Base-by-base conservation (phyloP, 2,888 invertebrate genomes). In the Acrobasis repandana region DNA sequence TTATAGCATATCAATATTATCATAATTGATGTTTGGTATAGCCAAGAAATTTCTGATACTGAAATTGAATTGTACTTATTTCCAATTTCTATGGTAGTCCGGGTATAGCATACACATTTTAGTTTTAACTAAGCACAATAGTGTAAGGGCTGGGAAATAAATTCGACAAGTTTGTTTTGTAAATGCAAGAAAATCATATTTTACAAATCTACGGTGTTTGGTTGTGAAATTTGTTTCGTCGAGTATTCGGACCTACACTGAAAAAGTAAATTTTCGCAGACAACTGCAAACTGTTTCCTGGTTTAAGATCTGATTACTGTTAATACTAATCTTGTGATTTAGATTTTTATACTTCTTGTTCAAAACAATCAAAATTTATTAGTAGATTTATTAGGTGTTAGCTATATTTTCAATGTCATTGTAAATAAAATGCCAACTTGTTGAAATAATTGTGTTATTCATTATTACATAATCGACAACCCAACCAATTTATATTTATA, bases 341-440 rank as follows among this genome's bases (percentile, higher is more conserved):
- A 91, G 92, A 91, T 92, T 92, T 52, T 92, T 91, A 91, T 92
- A 91, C 91, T 91, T 91, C 90, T 90, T 90, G 90, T 91, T 91
- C 90, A 86, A 88, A 92, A 90, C 87, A 90, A 90, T 90, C 87
- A 89, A 91, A 88, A 88, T 84, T 84, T 89, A 90, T 88, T 84
- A 85, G 89, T 91, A 90, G 89, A 80, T 77, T 54, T 84, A 86
- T 85, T 91, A 91, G 89, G 90, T 91, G 89, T 91, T 92, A 92
- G 92, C 85, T 90, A 90, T 92, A 92, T 91, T 92, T 93, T 90
- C 89, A 86, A 89, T 90, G 89, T 92, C 89, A 88, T 88, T 93
- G 92, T 92, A 92, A 92, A 93, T 92, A 93, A 93, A 93, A 91
- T 88, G 92, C 93, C 88, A 92, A 92, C 91, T 92, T 92, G 93